Base-by-base conservation (phyloP, 64 coral and sea anemone genomes). In the Stichodactyla helianthus region DNA sequence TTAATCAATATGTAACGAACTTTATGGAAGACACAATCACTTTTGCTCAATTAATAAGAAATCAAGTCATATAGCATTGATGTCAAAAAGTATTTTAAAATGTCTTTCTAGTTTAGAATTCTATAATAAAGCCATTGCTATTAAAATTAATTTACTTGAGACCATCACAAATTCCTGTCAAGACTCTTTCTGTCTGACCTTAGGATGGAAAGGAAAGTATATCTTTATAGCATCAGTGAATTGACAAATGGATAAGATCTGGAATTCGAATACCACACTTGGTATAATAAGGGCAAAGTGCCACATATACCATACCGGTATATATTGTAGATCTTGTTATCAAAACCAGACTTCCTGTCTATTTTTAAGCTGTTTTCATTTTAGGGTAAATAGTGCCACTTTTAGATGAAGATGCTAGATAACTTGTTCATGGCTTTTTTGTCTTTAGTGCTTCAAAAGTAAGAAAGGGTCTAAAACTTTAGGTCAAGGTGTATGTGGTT, bases 261-360 rank as follows among this genome's bases (percentile, higher is more conserved):
- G 35, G 35, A 44, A 44, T 58, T 58, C 1, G 9, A 58, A 58
- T 15, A 58, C 8, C 8, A 15, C 55, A 74, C 68, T 74, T 74
- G 26, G 26, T 74, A 74, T 31, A 74, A 74, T 74, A 31, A 74
- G 68, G 68, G 68, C 68, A 74, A 74, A 74, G 68, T 74, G 68
- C 68, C 68, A 74, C 68, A 31, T 23, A 74, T 44, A 44, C 35
- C 35, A 44, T 44, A n/a, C n/a, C n/a, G n/a, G n/a, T n/a, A 1
- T 22, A n/a, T 74, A 74, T 74, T 31, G 68, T 14, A 74, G 23
- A 74, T 74, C 68, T 74, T 74, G 68, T 74, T 74, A 74, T 74
- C 68, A 12, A 28, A 10, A 1, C n/a, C 25, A 74, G 68, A 74
- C 68, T 74, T 74, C 68, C 68, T 74, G 68, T 74, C 68, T 74